These are phyloP conservation scores for Adelphocoris suturalis DNA, from an alignment of 2,888 invertebrate genomes.

Conservation along the genomic window DNA sequence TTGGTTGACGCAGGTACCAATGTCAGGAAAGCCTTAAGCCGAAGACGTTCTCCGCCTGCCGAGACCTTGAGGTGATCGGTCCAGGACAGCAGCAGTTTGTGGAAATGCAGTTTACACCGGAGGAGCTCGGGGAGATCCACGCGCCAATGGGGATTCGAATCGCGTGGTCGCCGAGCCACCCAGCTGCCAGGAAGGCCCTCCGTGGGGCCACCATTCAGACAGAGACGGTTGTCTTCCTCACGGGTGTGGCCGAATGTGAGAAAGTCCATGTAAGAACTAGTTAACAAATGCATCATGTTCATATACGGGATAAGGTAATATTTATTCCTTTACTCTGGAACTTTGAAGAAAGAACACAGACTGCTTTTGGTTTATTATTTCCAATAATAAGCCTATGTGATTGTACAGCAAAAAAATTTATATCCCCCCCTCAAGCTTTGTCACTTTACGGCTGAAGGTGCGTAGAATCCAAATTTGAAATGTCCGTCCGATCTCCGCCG, in stretches of 20 bases:
- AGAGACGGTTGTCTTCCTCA: neutral
- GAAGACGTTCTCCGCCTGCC: neutral
- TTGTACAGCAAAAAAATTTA: too few relatives aligned
- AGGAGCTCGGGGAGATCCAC: neutral
- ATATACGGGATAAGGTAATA: too few relatives aligned
- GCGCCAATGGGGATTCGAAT: constrained; percentile 13
- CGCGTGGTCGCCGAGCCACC: constrained; percentile 27
- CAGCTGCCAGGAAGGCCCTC: neutral
- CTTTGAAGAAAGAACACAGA: too few relatives aligned
- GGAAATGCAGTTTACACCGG: neutral
- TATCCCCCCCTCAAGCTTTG: too few relatives aligned
- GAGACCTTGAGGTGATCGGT: neutral
- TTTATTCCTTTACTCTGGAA: too few relatives aligned
- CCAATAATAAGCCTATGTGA: too few relatives aligned
- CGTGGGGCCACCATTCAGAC: neutral
- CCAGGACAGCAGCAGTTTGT: constrained; percentile 33
- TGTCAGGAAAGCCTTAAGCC: constrained; percentile 5
- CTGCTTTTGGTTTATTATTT: too few relatives aligned
- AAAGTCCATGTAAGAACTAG: neutral
- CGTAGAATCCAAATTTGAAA: too few relatives aligned
- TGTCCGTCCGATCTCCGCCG: too few relatives aligned
- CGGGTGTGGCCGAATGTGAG: neutral
- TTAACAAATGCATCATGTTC: neutral
- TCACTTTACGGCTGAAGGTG: too few relatives aligned
- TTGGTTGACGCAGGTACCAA: neutral